These are phyloP conservation scores for Elysia chlorotica DNA, from an alignment of 1,140 invertebrate genomes.

Conservation along the genomic window DNA sequence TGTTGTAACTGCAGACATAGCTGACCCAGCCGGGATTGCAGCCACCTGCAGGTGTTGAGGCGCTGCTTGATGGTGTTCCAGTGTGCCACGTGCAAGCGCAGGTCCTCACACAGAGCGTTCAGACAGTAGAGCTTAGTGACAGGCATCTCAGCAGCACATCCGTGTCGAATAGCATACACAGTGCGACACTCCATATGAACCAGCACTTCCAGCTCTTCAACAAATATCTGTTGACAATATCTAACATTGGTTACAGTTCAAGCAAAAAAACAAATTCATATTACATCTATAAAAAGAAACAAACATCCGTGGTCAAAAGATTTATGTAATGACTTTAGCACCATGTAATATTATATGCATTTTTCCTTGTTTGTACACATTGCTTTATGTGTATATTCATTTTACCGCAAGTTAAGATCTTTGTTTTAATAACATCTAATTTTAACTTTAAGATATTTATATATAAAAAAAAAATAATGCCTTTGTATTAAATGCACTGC, in stretches of 20 bases:
- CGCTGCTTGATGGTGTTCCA: slow-evolving; percentile 59
- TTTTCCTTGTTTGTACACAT: too few relatives aligned
- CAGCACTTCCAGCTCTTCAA: slow-evolving; percentile 50
- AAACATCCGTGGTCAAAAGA: too few relatives aligned
- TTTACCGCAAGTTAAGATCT: too few relatives aligned
- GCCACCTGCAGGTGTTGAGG: slow-evolving; percentile 51
- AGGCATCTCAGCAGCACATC: slow-evolving; percentile 38
- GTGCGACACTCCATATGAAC: slow-evolving; percentile 49
- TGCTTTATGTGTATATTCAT: too few relatives aligned
- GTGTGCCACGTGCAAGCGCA: slow-evolving; percentile 54
- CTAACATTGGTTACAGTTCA: too few relatives aligned
- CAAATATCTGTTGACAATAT: slow-evolving; percentile 42
- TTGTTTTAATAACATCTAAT: too few relatives aligned
- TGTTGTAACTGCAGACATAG: slow-evolving; percentile 47
- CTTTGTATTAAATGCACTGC: too few relatives aligned
- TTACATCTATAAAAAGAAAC: too few relatives aligned
- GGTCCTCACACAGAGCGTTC: slow-evolving; percentile 57
- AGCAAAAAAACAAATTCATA: neutral
- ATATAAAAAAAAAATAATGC: too few relatives aligned
- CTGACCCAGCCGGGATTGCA: slow-evolving; percentile 41
- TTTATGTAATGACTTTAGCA: too few relatives aligned
- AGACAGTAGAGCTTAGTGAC: slow-evolving; percentile 56
- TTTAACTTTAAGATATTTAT: too few relatives aligned
- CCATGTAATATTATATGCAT: too few relatives aligned
- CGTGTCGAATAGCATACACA: slow-evolving; percentile 50